Conservation (phyloP, 2,797 vertebrate species). For the Ceryle rudis region DNA sequence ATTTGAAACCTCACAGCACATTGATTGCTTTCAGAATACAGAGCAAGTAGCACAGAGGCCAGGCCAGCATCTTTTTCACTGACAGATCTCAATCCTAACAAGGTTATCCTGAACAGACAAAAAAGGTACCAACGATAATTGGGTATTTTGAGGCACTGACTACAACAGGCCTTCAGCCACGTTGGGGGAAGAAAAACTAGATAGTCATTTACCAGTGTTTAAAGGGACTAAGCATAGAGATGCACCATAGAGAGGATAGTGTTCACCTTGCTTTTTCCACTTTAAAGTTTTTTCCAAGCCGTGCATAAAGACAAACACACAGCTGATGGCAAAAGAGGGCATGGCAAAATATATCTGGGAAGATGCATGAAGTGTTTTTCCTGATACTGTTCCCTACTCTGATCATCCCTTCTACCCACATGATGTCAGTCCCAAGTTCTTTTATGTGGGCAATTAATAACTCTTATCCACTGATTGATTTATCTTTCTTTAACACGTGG, state of each 20-base stretch:
- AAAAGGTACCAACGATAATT: not conserved
- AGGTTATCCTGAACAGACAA: not conserved
- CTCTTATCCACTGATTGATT: slow-evolving; percentile 12
- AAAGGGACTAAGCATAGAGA: not conserved
- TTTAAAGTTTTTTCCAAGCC: not conserved
- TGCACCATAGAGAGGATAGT: not conserved
- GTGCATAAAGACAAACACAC: not conserved
- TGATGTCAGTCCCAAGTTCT: slow-evolving; percentile 23
- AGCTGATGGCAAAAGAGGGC: not conserved
- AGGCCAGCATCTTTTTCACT: not conserved
- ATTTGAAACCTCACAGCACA: not conserved
- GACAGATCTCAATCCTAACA: not conserved
- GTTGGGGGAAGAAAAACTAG: not conserved
- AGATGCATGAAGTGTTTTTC: not conserved
- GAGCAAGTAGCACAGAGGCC: not conserved
- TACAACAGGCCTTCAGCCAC: not conserved
- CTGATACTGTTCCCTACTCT: not conserved
- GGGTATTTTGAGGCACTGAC: not conserved
- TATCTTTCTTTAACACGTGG: slow-evolving; percentile 13
- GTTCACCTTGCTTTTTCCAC: not conserved
- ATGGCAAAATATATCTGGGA: not conserved
- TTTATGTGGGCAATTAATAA: slow-evolving; percentile 39
- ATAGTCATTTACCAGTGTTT: not conserved
- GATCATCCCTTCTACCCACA: slow-evolving; percentile 9
- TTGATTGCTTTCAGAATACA: not conserved